Percentiles rank a stretch among this genome's conserved stretches.
These are phyloP conservation scores for Anhinga rufa DNA, from an alignment of 2,113 vertebrate species.

Conservation along the genomic window DNA sequence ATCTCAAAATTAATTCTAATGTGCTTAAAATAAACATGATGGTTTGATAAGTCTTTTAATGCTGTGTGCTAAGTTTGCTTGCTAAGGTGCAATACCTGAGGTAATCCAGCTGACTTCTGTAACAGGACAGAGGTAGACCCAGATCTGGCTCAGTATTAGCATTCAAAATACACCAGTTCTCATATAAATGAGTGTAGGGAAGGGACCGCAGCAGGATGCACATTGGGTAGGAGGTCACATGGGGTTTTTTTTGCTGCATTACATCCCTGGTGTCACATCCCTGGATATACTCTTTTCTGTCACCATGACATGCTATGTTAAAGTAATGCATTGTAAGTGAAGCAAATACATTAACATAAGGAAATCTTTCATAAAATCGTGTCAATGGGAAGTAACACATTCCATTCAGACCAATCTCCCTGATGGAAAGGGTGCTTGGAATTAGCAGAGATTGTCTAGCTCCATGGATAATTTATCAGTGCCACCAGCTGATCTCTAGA, in stretches of 20 bases:
- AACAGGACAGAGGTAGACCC: background rate
- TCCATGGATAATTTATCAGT: slow-evolving; percentile 61
- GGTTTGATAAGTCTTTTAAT: background rate
- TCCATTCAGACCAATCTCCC: slow-evolving; percentile 27
- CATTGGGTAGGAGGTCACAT: background rate
- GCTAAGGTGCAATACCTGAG: background rate
- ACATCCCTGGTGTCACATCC: background rate
- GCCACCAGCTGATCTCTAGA: slow-evolving; percentile 53
- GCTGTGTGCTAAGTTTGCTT: background rate
- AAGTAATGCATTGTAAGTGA: background rate
- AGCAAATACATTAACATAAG: background rate
- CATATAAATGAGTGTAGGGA: background rate
- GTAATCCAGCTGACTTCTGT: background rate
- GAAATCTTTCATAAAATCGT: slow-evolving; percentile 39
- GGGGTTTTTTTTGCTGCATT: background rate
- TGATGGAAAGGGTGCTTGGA: slow-evolving; percentile 33
- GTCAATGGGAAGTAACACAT: slow-evolving; percentile 17
- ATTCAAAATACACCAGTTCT: background rate
- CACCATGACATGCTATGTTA: background rate
- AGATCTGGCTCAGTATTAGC: background rate
- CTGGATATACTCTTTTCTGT: background rate
- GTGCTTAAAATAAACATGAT: background rate
- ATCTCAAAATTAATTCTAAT: background rate
- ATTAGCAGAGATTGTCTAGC: slow-evolving; percentile 48
- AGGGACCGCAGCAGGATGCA: fast-evolving